A percentile compares a stretch with the other conserved stretches of the same genome.
These are phyloP conservation scores for Girardinus metallicus DNA, from an alignment of 2,797 vertebrate species.

Conservation along the genomic window DNA sequence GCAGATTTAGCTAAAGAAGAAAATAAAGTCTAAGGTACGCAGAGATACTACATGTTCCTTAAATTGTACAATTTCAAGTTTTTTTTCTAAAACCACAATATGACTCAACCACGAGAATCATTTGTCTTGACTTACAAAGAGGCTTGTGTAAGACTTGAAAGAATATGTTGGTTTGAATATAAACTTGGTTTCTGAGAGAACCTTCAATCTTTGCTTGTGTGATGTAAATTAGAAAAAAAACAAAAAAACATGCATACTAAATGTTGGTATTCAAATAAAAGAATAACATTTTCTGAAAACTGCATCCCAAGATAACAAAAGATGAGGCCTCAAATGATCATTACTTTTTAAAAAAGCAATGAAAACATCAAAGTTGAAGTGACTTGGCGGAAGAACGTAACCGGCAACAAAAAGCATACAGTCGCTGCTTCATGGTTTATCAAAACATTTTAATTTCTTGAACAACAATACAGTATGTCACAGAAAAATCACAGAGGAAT, in stretches of 20 bases:
- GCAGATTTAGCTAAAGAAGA: background rate
- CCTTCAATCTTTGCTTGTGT: background rate
- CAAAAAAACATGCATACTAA: background rate
- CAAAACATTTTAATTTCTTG: conserved; percentile 81
- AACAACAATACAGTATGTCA: conserved; percentile 88
- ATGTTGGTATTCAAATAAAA: background rate
- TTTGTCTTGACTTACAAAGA: background rate
- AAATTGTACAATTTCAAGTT: background rate
- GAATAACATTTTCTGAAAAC: background rate
- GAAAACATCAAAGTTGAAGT: background rate
- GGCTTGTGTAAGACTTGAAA: background rate
- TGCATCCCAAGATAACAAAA: background rate
- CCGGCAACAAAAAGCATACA: background rate
- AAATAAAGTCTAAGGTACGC: background rate
- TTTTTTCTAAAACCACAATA: background rate
- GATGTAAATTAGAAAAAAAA: background rate
- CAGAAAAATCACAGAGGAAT: conserved; percentile 89
- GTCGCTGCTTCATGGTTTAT: conserved; percentile 72
- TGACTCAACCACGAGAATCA: background rate
- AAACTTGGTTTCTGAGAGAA: background rate
- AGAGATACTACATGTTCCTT: background rate
- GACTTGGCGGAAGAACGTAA: too few relatives aligned
- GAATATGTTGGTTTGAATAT: background rate
- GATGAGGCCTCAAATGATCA: background rate
- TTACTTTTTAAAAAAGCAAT: background rate